Evolutionary conservation across 2,888 invertebrate species (phyloP).

Genomic region (Polia nebulosa): DNA sequence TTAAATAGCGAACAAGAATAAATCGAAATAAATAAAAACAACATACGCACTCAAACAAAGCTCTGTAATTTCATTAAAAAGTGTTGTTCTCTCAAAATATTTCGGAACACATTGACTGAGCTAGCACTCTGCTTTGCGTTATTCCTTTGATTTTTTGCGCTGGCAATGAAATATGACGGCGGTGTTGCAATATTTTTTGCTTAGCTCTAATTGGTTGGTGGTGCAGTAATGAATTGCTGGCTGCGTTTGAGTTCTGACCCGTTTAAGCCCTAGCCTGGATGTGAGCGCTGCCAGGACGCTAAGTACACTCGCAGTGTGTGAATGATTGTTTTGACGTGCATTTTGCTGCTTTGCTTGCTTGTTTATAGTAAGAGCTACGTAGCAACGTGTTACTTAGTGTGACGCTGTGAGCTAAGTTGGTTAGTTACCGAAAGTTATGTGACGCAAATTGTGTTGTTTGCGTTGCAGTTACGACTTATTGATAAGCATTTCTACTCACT

Average conservation of each 20-base stretch:
- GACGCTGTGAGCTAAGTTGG: background rate
- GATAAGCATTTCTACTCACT: background rate
- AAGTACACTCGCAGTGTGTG: slow-evolving; percentile 26
- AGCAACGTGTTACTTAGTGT: slow-evolving; percentile 13
- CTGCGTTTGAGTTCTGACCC: slow-evolving; percentile 58
- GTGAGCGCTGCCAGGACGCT: slow-evolving; percentile 31
- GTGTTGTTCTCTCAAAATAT: slow-evolving; percentile 52
- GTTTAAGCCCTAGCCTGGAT: slow-evolving; percentile 34
- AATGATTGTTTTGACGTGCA: slow-evolving; percentile 25
- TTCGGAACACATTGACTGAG: slow-evolving; percentile 54
- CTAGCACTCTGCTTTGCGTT: slow-evolving; percentile 24
- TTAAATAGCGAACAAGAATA: slow-evolving; percentile 58
- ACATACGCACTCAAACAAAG: slow-evolving; percentile 51
- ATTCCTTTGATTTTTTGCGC: slow-evolving; percentile 56
- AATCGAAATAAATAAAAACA: slow-evolving; percentile 63
- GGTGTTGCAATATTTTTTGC: slow-evolving; percentile 75
- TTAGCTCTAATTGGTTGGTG: slow-evolving; percentile 76
- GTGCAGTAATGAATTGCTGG: slow-evolving; percentile 64
- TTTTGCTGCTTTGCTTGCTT: slow-evolving; percentile 9
- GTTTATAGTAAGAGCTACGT: background rate
- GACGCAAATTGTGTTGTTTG: background rate
- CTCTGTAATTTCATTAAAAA: slow-evolving; percentile 61
- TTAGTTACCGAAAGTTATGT: background rate
- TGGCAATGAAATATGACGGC: slow-evolving; percentile 69
- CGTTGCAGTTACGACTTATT: background rate